Conservation (phyloP, 2,888 invertebrate species). For the Fragum whitleyi region DNA sequence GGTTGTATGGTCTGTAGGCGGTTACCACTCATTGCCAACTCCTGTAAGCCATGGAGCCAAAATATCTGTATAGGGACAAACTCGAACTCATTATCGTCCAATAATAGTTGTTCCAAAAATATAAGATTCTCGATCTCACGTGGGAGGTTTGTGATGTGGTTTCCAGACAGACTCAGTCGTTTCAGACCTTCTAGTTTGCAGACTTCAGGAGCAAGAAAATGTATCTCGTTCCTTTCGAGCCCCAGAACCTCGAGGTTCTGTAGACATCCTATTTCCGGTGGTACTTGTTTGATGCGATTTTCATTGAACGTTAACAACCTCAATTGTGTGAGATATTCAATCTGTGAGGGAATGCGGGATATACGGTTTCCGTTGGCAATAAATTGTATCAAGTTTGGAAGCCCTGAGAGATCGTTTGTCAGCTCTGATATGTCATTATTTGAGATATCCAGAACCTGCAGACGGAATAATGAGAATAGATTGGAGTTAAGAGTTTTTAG, state of each 20-base stretch:
- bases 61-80: constrained; percentile 82
- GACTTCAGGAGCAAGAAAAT: constrained; percentile 78
- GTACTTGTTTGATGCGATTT: constrained; percentile 76
- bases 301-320: constrained; percentile 75
- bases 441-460: constrained; percentile 77
- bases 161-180: constrained; percentile 80
- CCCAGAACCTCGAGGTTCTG: constrained; percentile 76
- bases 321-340: constrained; percentile 74
- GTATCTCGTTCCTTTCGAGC: constrained; percentile 79
- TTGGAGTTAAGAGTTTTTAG: constrained; percentile 70
- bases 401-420: constrained; percentile 71
- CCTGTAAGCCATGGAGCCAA: constrained; percentile 76
- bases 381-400: constrained; percentile 73
- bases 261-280: constrained; percentile 73
- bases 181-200: constrained; percentile 78
- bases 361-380: constrained; percentile 76
- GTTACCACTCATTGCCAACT: constrained; percentile 81
- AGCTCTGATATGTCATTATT: constrained; percentile 78
- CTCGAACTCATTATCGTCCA: constrained; percentile 83
- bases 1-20: constrained; percentile 74
- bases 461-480: constrained; percentile 70
- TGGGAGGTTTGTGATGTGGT: constrained; percentile 81
- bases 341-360: constrained; percentile 71
- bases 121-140: constrained; percentile 79
- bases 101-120: constrained; percentile 75